A percentile compares a stretch with the other conserved stretches of the same genome.
phyloP scores from a whole-genome alignment of 2,888 invertebrate genomes.

The Acleris sparsana region DNA sequence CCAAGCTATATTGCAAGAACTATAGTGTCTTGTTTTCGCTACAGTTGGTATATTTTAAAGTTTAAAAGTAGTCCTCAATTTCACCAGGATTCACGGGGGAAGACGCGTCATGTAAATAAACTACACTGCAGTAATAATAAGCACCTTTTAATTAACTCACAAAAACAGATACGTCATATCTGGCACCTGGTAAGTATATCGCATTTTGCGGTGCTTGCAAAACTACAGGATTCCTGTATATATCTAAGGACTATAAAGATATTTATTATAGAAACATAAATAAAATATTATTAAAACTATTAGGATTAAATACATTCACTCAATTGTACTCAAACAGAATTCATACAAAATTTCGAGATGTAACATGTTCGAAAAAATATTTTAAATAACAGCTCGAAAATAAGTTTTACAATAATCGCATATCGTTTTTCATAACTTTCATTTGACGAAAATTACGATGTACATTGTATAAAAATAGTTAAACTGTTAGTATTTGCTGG shows the following conservation, averaged over 20 bases:
- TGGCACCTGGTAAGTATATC: slow-evolving; percentile 58
- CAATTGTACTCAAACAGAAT: slow-evolving; percentile 65
- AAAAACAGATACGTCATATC: slow-evolving; percentile 75
- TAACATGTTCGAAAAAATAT: slow-evolving; percentile 60
- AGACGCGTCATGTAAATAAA: slow-evolving; percentile 41
- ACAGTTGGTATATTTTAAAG: no score
- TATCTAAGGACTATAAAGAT: slow-evolving; percentile 57
- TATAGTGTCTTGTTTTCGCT: neutral
- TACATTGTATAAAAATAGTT: slow-evolving; percentile 28
- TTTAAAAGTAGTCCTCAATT: no score
- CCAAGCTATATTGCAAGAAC: no score
- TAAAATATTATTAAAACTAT: slow-evolving; percentile 67
- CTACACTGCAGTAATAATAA: slow-evolving; percentile 59
- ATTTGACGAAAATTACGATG: slow-evolving; percentile 18
- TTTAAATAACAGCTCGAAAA: slow-evolving; percentile 48
- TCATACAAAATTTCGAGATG: slow-evolving; percentile 62
- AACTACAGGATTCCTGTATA: slow-evolving; percentile 60
- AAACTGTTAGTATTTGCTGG: neutral
- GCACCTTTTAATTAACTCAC: slow-evolving; percentile 81
- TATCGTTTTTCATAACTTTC: slow-evolving; percentile 8
- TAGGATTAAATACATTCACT: slow-evolving; percentile 80
- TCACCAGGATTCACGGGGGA: no score
- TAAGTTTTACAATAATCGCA: slow-evolving; percentile 1
- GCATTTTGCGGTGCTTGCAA: slow-evolving; percentile 62
- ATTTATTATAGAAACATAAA: slow-evolving; percentile 57